Base-by-base conservation (phyloP, 2,113 vertebrate genomes). In the Physeter macrocephalus region DNA sequence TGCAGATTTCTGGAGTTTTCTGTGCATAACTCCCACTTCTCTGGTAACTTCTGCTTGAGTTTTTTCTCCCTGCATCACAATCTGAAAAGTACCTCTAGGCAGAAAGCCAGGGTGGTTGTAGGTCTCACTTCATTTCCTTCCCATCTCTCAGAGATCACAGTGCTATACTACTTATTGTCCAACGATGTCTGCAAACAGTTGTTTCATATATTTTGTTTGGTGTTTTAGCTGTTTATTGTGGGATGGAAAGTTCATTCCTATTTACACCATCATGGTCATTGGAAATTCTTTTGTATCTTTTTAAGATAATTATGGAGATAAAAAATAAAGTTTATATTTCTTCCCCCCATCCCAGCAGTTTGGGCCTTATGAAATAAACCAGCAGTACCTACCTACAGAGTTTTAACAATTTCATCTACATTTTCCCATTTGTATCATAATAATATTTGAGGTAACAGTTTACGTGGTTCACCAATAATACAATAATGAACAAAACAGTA, bases 401-500 rank as follows among this genome's bases (percentile, higher is more conserved):
- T 84, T 89, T 64, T 71, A 64, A 57, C 34, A 75, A 1, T 77
- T 64, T 71, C 36, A 39, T 75, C 23, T 34, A 34, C 67, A 52
- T 25, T 71, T 36, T 93, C 17, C 61, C 90, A 20, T 87, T 95
- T 17, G 4, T 83, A 95, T 46, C 21, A 57, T 92, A 88, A 57
- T 92, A 88, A 87, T 95, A 94, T 96, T 74, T 49, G 46, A 88
- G n/a, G 59, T 81, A 49, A 71, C 34, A 62, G 87, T 93, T 96
- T 57, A 86, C 4, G 9, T 90, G n/a, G 17, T 77, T 94, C 10
- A 74, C 36, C 34, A 94, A 8, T 89, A 95, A 46, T 86, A 75
- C 34, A 94, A 10, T 84, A 88, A 82, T 82, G 49, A 54, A 43
- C 43, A 95, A 96, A 90, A 67, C 52, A 88, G n/a, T 64, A 39